A percentile compares a stretch with the other conserved stretches of the same genome.
phyloP scores from a whole-genome alignment of 1,140 invertebrate species.

The Sycophaga agraensis region DNA sequence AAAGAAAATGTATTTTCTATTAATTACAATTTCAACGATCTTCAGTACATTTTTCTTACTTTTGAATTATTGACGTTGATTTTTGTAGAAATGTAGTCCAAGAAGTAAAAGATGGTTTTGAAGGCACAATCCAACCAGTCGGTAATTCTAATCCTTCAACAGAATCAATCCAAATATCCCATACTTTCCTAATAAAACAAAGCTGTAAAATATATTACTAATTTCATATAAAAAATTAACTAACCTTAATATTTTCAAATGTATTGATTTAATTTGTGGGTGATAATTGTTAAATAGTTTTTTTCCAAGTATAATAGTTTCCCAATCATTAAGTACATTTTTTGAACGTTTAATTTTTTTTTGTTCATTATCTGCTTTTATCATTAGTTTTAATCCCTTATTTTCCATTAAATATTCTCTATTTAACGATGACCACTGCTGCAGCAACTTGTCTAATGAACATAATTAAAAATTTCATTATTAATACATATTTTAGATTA shows the following conservation, averaged over 20 bases:
- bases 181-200: slow-evolving; percentile 54
- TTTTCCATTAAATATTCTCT: slow-evolving; percentile 51
- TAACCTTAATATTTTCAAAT: slow-evolving; percentile 34
- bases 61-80: not conserved
- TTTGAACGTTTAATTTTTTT: slow-evolving; percentile 45
- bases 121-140: slow-evolving; percentile 61
- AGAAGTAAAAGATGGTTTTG: slow-evolving; percentile 43
- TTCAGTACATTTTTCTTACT: too few species aligned
- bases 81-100: slow-evolving; percentile 48
- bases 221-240: not conserved
- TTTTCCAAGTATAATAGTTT: slow-evolving; percentile 46
- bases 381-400: slow-evolving; percentile 51
- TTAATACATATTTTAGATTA: too few species aligned
- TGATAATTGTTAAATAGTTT: slow-evolving; percentile 35
- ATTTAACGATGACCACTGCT: slow-evolving; percentile 48
- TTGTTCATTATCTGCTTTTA: slow-evolving; percentile 49
- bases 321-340: slow-evolving; percentile 46
- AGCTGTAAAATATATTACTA: not conserved
- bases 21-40: too few species aligned
- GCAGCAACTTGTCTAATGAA: slow-evolving; percentile 44
- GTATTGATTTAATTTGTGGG: slow-evolving; percentile 52
- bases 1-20: too few species aligned
- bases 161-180: slow-evolving; percentile 58
- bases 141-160: slow-evolving; percentile 57
- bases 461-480: too few species aligned